Conservation (phyloP, 2,888 invertebrate genomes). For the Himalopsyche tibetana region DNA sequence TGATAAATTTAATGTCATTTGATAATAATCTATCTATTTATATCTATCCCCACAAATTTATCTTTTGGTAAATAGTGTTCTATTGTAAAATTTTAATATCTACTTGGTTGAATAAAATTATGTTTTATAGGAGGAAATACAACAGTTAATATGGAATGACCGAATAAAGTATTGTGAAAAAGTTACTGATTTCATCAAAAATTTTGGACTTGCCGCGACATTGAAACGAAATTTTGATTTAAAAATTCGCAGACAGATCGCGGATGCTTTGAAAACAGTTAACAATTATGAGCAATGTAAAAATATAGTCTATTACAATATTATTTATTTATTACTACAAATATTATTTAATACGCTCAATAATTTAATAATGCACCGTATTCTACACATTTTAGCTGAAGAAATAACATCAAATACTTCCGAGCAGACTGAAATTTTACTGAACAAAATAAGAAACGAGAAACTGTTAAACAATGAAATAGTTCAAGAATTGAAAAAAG, state of each 20-base stretch:
- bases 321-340: too few species aligned
- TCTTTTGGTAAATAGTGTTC: background rate
- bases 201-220: constrained; percentile 57
- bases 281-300: too few species aligned
- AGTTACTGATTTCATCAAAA: constrained; percentile 58
- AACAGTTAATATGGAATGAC: background rate
- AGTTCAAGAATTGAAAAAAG: constrained; percentile 19
- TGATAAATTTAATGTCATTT: background rate
- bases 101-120: background rate
- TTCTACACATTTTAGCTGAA: too few species aligned
- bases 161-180: constrained; percentile 55
- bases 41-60: background rate
- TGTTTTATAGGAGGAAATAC: constrained; percentile 55
- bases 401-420: too few species aligned
- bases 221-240: constrained; percentile 50
- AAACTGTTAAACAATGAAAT: constrained; percentile 34
- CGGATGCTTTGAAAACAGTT: background rate
- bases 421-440: too few species aligned
- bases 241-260: constrained; percentile 55
- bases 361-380: too few species aligned
- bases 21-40: background rate
- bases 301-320: too few species aligned
- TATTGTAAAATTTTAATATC: background rate
- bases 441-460: background rate
- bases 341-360: too few species aligned